Percentiles rank a stretch among this genome's conserved stretches.
phyloP scores from a whole-genome alignment of 2,888 invertebrate genomes.

The Boloria selene region DNA sequence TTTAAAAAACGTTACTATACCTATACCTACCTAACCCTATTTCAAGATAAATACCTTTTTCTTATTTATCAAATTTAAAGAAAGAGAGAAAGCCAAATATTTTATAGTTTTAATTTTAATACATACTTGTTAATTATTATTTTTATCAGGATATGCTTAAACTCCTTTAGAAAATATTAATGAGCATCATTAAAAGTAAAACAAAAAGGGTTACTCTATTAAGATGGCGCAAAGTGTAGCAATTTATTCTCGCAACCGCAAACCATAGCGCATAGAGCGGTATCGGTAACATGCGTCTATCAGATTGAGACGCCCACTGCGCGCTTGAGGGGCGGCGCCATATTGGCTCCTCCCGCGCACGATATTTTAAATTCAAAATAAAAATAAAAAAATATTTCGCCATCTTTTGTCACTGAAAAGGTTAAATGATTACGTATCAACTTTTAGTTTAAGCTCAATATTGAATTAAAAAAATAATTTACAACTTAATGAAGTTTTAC shows the following conservation, averaged over 20 bases:
- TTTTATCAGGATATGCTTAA: background rate
- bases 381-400: slow-evolving; percentile 31
- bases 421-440: background rate
- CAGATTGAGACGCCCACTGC: slow-evolving; percentile 58
- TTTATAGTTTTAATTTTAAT: no score
- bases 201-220: slow-evolving; percentile 27
- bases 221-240: slow-evolving; percentile 38
- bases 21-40: no score
- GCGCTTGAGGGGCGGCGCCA: slow-evolving; percentile 67
- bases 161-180: background rate
- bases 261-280: slow-evolving; percentile 38
- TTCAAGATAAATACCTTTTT: no score
- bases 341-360: slow-evolving; percentile 56
- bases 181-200: slow-evolving; percentile 1
- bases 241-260: slow-evolving; percentile 40
- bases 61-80: no score
- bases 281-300: slow-evolving; percentile 36
- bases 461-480: no score
- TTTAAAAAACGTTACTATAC: no score
- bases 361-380: slow-evolving; percentile 29
- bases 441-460: background rate
- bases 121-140: no score
- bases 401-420: slow-evolving; percentile 31
- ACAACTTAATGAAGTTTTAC: no score
- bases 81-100: no score